phyloP scores from a whole-genome alignment of 2,888 invertebrate species.

The Saturnia japonica region DNA sequence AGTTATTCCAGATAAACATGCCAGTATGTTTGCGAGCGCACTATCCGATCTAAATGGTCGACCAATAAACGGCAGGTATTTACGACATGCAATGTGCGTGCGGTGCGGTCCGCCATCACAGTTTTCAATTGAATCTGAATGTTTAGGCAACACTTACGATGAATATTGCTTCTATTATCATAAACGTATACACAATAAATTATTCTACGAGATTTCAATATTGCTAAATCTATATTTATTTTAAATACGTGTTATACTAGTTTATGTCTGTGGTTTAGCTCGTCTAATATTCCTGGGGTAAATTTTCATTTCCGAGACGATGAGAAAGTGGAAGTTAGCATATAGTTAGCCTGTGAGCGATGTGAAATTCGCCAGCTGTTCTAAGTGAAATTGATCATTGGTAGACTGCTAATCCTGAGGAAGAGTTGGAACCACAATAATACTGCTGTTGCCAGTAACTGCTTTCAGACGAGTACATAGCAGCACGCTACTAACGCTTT shows the following conservation, averaged over 20 bases:
- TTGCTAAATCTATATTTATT: not conserved
- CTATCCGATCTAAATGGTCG: constrained; percentile 33
- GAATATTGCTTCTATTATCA: constrained; percentile 19
- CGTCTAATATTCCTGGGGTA: not conserved
- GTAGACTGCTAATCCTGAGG: too few relatives aligned
- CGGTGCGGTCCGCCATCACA: constrained; percentile 49
- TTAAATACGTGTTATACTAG: not conserved
- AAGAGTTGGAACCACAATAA: too few relatives aligned
- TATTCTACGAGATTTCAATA: constrained; percentile 9
- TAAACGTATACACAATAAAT: constrained; percentile 19
- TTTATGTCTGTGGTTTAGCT: not conserved
- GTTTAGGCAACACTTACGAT: constrained; percentile 32
- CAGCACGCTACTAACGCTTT: too few relatives aligned
- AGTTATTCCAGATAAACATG: not conserved
- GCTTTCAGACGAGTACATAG: too few relatives aligned
- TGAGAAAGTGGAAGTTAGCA: too few relatives aligned
- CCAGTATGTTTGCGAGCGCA: constrained; percentile 22
- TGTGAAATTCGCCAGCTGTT: too few relatives aligned
- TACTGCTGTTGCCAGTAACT: too few relatives aligned
- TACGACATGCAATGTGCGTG: constrained; percentile 48
- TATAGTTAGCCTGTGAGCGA: too few relatives aligned
- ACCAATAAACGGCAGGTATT: constrained; percentile 60
- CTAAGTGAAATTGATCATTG: too few relatives aligned
- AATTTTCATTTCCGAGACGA: too few relatives aligned
- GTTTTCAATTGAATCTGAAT: constrained; percentile 47